Evolutionary conservation across 2,888 invertebrate genomes (phyloP).

Genomic region (Mermis nigrescens): DNA sequence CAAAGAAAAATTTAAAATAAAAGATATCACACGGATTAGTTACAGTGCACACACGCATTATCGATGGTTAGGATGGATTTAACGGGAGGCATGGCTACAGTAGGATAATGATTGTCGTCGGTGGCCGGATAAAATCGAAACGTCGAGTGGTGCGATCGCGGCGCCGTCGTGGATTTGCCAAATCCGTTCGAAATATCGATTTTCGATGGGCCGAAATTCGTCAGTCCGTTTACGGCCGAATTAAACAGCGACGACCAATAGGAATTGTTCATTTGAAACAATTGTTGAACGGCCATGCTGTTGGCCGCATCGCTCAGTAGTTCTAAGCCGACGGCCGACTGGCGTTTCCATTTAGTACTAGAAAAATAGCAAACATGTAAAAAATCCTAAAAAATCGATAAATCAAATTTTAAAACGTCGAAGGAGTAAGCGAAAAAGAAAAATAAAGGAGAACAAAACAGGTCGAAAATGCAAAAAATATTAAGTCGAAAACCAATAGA

Average conservation of each 20-base stretch:
- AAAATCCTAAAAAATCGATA: neutral
- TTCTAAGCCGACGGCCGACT: conserved; percentile 89
- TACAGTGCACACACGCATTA: neutral
- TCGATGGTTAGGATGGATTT: neutral
- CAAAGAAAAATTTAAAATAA: no score
- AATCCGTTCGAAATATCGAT: neutral
- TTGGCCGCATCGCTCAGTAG: conserved; percentile 89
- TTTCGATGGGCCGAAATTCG: neutral
- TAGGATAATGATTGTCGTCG: conserved; percentile 2
- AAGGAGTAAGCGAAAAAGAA: neutral
- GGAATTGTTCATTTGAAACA: conserved; percentile 37
- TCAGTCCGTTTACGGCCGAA: neutral
- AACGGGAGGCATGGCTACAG: neutral
- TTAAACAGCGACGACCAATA: conserved; percentile 21
- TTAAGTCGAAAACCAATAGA: no score
- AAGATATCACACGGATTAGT: no score
- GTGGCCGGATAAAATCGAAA: neutral
- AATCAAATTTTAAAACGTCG: no score
- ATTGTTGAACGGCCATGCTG: conserved; percentile 88
- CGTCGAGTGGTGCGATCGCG: neutral
- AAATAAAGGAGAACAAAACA: neutral
- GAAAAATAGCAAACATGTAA: conserved; percentile 17
- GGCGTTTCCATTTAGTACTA: conserved; percentile 98
- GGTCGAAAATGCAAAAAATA: no score
- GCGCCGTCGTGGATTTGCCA: neutral